phyloP scores from a whole-genome alignment of 2,797 vertebrate species.

The Rhynchotus rufescens region DNA sequence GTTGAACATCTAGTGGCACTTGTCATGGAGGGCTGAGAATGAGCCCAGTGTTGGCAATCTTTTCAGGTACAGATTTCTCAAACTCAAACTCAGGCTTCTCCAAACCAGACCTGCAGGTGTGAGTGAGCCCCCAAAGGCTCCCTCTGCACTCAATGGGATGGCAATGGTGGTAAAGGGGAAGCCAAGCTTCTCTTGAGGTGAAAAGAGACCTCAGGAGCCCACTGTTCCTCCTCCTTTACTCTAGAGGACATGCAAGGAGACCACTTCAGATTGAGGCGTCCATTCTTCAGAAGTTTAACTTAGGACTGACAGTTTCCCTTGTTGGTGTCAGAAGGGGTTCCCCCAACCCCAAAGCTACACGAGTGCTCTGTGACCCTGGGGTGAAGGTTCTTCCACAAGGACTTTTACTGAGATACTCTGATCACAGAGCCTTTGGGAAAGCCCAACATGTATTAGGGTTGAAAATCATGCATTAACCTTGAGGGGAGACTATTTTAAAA shows the following conservation, averaged over 20 bases:
- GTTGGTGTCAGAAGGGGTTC: rapidly evolving
- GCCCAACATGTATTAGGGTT: not conserved
- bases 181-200: too few species aligned
- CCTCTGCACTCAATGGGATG: too few species aligned
- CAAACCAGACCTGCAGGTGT: too few species aligned
- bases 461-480: rapidly evolving
- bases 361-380: not conserved
- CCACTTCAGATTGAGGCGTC: not conserved
- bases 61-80: too few species aligned
- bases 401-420: too few species aligned
- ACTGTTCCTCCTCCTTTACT: not conserved
- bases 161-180: too few species aligned
- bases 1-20: not conserved
- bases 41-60: too few species aligned
- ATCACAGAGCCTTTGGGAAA: not conserved
- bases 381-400: not conserved
- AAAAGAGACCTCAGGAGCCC: too few species aligned
- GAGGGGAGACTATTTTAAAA: not conserved
- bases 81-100: too few species aligned
- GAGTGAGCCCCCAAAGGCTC: too few species aligned
- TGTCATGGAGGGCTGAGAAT: too few species aligned
- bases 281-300: not conserved
- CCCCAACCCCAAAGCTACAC: not conserved
- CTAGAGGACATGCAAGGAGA: rapidly evolving
- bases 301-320: not conserved